Percentiles rank a stretch among this genome's conserved stretches.
Conservation (phyloP, 2,113 vertebrate species). For the Campylomormyrus numenius region DNA sequence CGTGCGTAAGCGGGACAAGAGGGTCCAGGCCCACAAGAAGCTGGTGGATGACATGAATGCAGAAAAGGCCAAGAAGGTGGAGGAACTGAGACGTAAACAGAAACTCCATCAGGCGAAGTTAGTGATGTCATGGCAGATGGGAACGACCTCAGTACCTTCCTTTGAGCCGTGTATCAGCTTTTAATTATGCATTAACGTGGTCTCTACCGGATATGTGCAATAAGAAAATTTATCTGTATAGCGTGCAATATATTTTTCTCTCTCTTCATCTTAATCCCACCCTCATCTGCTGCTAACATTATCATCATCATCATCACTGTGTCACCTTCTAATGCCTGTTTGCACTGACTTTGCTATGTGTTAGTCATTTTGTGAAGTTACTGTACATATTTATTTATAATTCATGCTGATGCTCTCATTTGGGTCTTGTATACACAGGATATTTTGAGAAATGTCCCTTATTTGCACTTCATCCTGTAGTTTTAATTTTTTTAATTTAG, state of each 20-base stretch:
- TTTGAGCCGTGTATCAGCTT: background rate
- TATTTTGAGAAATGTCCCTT: background rate
- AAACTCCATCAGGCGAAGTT: slow-evolving; percentile 84
- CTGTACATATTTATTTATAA: background rate
- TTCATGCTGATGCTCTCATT: background rate
- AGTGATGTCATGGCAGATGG: slow-evolving; percentile 24
- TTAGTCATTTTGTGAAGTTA: background rate
- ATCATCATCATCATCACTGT: background rate
- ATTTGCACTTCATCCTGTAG: background rate
- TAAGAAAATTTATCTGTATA: background rate
- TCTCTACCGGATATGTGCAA: background rate
- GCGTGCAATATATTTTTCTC: background rate
- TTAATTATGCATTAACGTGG: background rate
- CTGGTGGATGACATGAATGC: slow-evolving; percentile 88
- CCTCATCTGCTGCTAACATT: background rate
- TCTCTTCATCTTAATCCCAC: background rate
- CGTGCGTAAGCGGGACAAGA: slow-evolving; percentile 81
- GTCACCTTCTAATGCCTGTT: background rate
- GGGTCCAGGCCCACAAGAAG: slow-evolving; percentile 85
- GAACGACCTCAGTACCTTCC: background rate
- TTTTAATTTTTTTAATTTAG: background rate
- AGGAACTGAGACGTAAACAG: slow-evolving; percentile 79
- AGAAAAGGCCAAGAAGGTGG: slow-evolving; percentile 76
- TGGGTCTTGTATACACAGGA: background rate
- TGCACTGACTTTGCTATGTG: background rate